Conservation (phyloP, 2,113 vertebrate genomes). For the Patagioenas fasciata region DNA sequence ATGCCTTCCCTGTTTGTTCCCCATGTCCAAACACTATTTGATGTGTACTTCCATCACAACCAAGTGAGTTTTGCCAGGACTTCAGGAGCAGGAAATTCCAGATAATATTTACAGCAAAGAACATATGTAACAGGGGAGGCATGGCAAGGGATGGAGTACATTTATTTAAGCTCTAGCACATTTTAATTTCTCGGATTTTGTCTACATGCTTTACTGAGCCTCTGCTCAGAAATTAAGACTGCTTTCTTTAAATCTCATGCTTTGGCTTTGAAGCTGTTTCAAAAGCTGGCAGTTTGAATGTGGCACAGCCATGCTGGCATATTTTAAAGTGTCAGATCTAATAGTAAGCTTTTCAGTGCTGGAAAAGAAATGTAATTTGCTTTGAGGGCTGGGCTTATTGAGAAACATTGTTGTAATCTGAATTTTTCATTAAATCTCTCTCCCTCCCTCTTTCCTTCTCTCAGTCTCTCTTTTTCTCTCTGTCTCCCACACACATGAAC, state of each 20-base stretch:
- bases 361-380: constrained; percentile 23
- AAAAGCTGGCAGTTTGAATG: neutral
- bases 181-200: constrained; percentile 19
- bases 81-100: neutral
- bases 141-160: neutral
- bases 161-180: neutral
- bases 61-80: neutral
- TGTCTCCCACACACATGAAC: neutral
- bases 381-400: neutral
- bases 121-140: neutral
- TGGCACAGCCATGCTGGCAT: neutral
- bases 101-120: neutral
- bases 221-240: neutral
- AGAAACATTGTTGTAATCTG: neutral
- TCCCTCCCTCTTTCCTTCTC: neutral
- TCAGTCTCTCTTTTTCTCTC: neutral
- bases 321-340: constrained; percentile 30
- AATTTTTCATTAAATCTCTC: neutral
- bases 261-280: constrained; percentile 13
- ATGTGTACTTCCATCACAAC: neutral
- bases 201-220: neutral
- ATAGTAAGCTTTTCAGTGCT: neutral
- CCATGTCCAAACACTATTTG: neutral
- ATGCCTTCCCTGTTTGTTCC: rapidly evolving
- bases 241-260: neutral